Evolutionary conservation across 1,140 invertebrate genomes (phyloP).

Genomic region (Pteromalus puparum): DNA sequence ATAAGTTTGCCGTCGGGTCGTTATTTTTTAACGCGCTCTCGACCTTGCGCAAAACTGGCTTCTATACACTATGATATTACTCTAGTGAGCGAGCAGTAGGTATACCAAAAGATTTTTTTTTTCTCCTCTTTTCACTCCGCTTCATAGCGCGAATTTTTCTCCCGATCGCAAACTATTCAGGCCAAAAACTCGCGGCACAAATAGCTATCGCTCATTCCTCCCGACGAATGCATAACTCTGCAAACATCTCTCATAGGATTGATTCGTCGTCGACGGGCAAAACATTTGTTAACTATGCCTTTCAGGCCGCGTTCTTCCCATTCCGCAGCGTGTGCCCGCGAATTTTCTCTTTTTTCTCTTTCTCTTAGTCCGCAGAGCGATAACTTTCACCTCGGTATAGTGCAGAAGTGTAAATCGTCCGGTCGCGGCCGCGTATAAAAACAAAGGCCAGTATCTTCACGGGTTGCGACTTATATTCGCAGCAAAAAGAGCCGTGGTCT

Average conservation of each 20-base stretch:
- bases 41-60: neutral
- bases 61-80: neutral
- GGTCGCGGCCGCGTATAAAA: neutral
- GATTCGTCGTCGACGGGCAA: neutral
- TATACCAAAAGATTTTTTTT: neutral
- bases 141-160: neutral
- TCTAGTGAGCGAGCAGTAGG: too few relatives aligned
- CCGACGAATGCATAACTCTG: neutral
- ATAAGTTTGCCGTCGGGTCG: neutral
- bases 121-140: neutral
- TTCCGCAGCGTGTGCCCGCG: neutral
- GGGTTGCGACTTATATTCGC: neutral
- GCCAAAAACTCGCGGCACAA: neutral
- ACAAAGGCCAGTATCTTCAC: slow-evolving; percentile 26
- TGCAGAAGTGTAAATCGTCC: slow-evolving; percentile 24
- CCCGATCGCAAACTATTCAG: neutral
- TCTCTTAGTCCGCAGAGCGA: neutral
- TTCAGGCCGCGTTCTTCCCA: neutral
- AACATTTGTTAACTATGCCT: neutral
- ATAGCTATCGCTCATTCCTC: neutral
- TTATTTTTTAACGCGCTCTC: neutral
- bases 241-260: neutral
- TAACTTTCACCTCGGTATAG: neutral
- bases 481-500: neutral
- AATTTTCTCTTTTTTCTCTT: neutral